These are phyloP conservation scores for Euura lappo DNA, from an alignment of 1,140 invertebrate species.

Conservation along the genomic window DNA sequence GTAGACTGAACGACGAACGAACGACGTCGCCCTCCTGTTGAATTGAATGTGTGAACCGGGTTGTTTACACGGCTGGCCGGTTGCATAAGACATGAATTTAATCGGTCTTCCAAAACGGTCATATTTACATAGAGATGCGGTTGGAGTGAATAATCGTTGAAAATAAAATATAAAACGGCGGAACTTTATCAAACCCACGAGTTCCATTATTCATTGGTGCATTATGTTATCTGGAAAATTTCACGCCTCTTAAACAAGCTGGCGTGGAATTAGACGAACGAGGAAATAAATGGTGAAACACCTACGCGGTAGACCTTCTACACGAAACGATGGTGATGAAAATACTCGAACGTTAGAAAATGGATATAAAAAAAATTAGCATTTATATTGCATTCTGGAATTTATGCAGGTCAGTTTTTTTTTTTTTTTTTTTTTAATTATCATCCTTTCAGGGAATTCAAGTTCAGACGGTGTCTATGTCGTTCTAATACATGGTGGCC, in stretches of 20 bases:
- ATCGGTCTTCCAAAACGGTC: too few relatives aligned
- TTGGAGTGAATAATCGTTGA: too few relatives aligned
- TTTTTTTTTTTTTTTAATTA: not conserved
- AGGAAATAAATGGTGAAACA: not conserved
- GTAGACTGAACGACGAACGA: too few relatives aligned
- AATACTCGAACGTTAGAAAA: not conserved
- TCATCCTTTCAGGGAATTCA: not conserved
- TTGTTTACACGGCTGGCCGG: too few relatives aligned
- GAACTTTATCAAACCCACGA: too few relatives aligned
- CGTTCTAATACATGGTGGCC: too few relatives aligned
- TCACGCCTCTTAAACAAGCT: not conserved
- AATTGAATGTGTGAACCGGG: too few relatives aligned
- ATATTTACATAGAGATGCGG: too few relatives aligned
- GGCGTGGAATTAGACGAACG: not conserved
- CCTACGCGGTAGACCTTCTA: not conserved
- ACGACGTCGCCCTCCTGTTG: too few relatives aligned
- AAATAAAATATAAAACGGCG: too few relatives aligned
- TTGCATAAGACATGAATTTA: too few relatives aligned
- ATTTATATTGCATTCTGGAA: not conserved
- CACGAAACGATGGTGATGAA: not conserved
- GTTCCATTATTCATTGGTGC: not conserved
- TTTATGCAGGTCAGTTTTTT: not conserved
- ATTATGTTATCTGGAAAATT: slow-evolving; percentile 1
- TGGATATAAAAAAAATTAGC: not conserved
- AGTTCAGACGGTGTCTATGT: too few relatives aligned